A percentile compares a stretch with the other conserved stretches of the same genome.
These are phyloP conservation scores for Crotalus helleri DNA, from an alignment of 2,113 vertebrate genomes.

Conservation along the genomic window DNA sequence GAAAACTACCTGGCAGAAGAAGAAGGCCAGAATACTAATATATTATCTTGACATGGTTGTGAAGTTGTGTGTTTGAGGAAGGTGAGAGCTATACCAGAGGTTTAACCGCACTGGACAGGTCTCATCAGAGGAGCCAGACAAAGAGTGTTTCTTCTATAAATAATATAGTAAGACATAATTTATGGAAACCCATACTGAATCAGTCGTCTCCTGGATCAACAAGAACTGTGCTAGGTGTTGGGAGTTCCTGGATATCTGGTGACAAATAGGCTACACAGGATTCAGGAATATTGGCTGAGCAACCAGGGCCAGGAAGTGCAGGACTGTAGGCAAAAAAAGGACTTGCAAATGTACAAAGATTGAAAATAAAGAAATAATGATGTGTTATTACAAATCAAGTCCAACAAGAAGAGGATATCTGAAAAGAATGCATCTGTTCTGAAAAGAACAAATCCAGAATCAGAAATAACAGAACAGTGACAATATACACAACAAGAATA, in stretches of 20 bases:
- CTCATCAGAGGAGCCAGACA: not conserved
- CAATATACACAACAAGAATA: not conserved
- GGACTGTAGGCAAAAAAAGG: not conserved
- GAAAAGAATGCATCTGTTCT: not conserved
- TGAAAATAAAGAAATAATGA: not conserved
- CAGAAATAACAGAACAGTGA: not conserved
- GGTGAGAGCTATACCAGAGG: not conserved
- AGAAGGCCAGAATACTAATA: not conserved
- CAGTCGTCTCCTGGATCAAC: not conserved
- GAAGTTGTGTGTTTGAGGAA: not conserved
- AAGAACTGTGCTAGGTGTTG: not conserved
- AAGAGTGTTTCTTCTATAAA: not conserved
- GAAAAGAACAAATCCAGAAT: not conserved
- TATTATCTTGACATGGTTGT: not conserved
- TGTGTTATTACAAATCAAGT: not conserved
- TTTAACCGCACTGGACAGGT: not conserved
- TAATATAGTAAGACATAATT: not conserved
- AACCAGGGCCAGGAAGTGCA: not conserved
- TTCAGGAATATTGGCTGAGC: not conserved
- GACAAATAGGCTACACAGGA: not conserved
- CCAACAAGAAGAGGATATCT: not conserved
- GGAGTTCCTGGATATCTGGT: not conserved
- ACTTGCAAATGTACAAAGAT: not conserved
- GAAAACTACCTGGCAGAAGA: no score
- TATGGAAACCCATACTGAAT: not conserved